Conservation (phyloP, 2,113 vertebrate species). For the Puffinus mauretanicus region DNA sequence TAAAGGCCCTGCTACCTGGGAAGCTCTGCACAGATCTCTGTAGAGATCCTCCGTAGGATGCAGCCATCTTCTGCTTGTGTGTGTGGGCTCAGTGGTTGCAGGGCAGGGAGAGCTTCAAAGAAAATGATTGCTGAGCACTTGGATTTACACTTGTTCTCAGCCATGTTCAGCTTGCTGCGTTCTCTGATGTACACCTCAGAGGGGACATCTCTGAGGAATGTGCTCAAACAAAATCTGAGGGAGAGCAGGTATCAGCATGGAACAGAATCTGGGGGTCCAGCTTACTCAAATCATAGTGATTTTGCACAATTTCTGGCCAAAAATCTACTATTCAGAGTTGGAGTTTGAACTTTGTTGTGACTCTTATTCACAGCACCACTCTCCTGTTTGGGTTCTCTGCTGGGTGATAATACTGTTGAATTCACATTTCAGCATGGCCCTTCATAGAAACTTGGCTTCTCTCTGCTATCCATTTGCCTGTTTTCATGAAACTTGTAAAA, state of each 20-base stretch:
- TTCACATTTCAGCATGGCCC: background rate
- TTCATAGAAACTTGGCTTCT: background rate
- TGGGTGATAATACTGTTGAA: background rate
- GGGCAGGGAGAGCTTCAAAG: background rate
- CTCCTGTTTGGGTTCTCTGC: background rate
- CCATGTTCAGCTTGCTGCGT: background rate
- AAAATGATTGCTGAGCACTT: background rate
- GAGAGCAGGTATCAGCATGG: background rate
- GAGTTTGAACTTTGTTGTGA: background rate
- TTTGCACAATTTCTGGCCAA: background rate
- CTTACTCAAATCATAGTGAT: background rate
- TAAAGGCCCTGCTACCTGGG: background rate
- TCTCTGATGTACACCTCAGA: background rate
- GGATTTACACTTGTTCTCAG: background rate
- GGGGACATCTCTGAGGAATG: background rate
- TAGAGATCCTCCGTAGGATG: accelerated
- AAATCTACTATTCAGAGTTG: background rate
- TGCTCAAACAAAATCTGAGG: background rate
- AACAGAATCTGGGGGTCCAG: background rate
- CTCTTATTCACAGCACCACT: background rate
- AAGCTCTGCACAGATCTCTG: background rate
- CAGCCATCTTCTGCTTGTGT: background rate
- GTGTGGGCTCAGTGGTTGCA: background rate
- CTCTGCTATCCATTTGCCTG: background rate
- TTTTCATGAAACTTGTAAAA: background rate